Conservation (phyloP, 2,797 vertebrate genomes). For the Argya squamiceps region DNA sequence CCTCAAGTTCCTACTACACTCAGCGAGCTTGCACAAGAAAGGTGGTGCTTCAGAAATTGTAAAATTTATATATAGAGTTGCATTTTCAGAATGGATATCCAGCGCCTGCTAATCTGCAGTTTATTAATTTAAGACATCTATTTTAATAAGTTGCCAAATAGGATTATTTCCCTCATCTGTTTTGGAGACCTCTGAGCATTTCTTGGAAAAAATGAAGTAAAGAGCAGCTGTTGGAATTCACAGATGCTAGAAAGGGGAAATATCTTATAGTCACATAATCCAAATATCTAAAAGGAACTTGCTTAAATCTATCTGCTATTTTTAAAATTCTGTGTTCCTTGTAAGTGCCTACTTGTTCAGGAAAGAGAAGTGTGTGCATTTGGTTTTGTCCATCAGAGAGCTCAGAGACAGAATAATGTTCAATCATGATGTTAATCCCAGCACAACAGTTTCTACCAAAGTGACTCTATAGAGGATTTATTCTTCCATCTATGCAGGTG, state of each 20-base stretch:
- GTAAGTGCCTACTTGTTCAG: neutral
- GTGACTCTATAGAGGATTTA: constrained; percentile 31
- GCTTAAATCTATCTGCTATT: neutral
- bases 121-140: neutral
- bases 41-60: neutral
- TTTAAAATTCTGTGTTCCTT: neutral
- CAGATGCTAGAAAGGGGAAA: neutral
- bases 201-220: neutral
- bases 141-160: neutral
- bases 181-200: neutral
- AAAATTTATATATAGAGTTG: neutral
- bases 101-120: neutral
- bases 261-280: neutral
- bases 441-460: constrained; percentile 33
- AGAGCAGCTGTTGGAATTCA: neutral
- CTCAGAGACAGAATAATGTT: constrained; percentile 24
- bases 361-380: neutral
- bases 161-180: neutral
- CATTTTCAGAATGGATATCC: neutral
- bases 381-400: neutral
- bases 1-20: neutral
- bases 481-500: constrained; percentile 35
- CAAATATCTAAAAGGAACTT: neutral
- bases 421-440: constrained; percentile 41
- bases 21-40: neutral